Evolutionary conservation across 2,113 vertebrate species (phyloP).

Genomic region (Uropsilus gracilis): DNA sequence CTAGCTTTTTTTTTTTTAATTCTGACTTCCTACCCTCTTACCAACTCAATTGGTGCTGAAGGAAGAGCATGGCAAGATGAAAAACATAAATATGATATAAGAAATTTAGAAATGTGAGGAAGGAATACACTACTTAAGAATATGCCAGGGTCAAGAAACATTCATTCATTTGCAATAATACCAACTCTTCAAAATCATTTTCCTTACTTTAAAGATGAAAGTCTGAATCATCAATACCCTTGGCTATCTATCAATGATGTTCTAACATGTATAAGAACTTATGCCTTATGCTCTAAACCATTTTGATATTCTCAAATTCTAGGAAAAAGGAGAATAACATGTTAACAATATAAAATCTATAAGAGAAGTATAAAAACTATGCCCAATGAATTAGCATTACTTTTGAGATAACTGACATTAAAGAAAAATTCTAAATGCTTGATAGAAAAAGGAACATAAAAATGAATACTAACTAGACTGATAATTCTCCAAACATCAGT

Average conservation of each 20-base stretch:
- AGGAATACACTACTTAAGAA: not conserved
- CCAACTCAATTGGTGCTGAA: not conserved
- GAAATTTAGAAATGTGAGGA: not conserved
- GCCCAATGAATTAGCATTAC: not conserved
- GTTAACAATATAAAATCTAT: not conserved
- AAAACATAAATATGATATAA: not conserved
- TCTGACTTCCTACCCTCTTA: not conserved
- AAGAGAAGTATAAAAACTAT: not conserved
- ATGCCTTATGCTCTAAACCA: rapidly evolving
- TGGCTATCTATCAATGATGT: not conserved
- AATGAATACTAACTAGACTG: not conserved
- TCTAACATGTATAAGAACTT: not conserved
- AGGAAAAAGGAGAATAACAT: not conserved
- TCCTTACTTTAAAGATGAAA: not conserved
- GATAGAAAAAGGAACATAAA: not conserved
- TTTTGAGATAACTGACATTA: not conserved
- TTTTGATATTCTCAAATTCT: rapidly evolving
- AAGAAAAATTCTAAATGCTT: not conserved
- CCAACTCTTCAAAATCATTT: not conserved
- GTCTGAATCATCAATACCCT: not conserved
- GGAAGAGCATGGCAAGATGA: too few species aligned
- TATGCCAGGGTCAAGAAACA: not conserved
- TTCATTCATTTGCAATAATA: not conserved
- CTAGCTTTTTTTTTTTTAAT: not conserved
- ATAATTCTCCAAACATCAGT: not conserved